phyloP scores from a whole-genome alignment of 1,140 invertebrate species.

The Campoletis sonorensis region DNA sequence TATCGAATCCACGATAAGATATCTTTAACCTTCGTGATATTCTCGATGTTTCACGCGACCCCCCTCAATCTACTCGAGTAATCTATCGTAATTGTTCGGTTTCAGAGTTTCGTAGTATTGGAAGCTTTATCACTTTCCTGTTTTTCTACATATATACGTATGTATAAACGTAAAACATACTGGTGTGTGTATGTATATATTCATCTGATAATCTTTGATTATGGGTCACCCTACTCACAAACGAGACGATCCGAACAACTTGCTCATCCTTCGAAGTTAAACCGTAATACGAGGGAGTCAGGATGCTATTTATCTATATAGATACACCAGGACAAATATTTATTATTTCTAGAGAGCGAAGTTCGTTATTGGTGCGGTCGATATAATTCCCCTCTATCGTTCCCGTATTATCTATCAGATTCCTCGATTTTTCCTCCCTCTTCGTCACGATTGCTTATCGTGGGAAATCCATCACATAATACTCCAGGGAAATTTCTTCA shows the following conservation, averaged over 20 bases:
- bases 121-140: background rate
- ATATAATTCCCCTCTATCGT: background rate
- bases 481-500: slow-evolving; percentile 34
- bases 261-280: too few species aligned
- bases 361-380: too few species aligned
- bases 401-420: background rate
- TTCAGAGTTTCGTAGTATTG: slow-evolving; percentile 3
- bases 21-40: too few species aligned
- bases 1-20: too few species aligned
- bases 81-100: slow-evolving; percentile 26
- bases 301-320: too few species aligned
- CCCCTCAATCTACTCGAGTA: background rate
- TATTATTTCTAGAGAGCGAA: too few species aligned
- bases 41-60: too few species aligned
- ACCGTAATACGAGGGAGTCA: too few species aligned
- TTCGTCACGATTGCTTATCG: background rate
- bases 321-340: too few species aligned
- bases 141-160: background rate
- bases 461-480: slow-evolving; percentile 2
- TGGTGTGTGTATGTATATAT: too few species aligned
- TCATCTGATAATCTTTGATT: background rate
- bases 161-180: too few species aligned
- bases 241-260: too few species aligned
- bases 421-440: background rate
- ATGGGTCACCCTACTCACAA: background rate